Conservation (phyloP, 2,113 vertebrate species). For the Protobothrops mucrosquamatus region DNA sequence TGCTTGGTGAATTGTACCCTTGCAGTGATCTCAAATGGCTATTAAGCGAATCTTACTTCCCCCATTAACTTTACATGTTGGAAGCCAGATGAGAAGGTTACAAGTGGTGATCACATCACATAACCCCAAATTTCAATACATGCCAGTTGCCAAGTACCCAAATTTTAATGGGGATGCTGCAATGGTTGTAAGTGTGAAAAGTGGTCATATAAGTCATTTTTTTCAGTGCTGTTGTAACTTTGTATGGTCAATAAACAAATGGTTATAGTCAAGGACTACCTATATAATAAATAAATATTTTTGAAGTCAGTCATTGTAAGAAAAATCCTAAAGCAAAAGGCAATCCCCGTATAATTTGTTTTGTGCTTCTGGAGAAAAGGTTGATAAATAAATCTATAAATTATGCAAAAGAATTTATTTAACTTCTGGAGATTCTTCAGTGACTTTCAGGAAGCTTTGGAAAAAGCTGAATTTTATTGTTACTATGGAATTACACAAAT, state of each 20-base stretch:
- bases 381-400: not conserved
- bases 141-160: not conserved
- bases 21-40: not conserved
- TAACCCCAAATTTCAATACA: not conserved
- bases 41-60: not conserved
- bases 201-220: not conserved
- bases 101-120: not conserved
- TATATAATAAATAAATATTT: not conserved
- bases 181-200: not conserved
- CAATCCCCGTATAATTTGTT: not conserved
- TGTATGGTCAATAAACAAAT: not conserved
- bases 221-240: not conserved
- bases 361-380: not conserved
- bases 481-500: not conserved
- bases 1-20: not conserved
- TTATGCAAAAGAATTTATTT: not conserved
- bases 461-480: not conserved
- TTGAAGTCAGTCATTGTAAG: not conserved
- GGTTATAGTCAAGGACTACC: not conserved
- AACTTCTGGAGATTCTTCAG: not conserved
- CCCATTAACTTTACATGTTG: not conserved
- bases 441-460: not conserved
- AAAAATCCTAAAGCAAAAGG: not conserved
- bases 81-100: not conserved
- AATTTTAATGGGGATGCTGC: not conserved